These are phyloP conservation scores for Anhinga anhinga DNA, from an alignment of 2,113 vertebrate genomes.

Conservation along the genomic window DNA sequence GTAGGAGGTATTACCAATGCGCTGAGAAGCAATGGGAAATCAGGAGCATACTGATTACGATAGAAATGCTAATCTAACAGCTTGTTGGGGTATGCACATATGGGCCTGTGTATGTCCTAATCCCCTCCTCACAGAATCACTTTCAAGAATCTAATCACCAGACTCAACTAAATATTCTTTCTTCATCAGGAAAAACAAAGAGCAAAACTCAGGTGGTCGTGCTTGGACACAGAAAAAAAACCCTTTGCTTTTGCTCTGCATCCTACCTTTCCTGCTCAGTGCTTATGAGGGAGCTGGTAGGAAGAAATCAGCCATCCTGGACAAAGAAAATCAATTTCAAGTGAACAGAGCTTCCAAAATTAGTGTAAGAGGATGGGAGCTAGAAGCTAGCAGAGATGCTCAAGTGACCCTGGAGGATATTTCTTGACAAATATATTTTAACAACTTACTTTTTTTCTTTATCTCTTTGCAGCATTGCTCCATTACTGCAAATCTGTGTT, in stretches of 20 bases:
- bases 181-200: neutral
- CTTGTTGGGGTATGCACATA: neutral
- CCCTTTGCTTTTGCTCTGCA: neutral
- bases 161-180: neutral
- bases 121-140: neutral
- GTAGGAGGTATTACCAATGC: neutral
- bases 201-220: neutral
- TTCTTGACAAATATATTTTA: neutral
- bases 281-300: neutral
- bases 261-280: neutral
- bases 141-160: neutral
- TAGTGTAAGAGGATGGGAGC: neutral
- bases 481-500: neutral
- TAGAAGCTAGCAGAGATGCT: neutral
- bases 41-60: neutral
- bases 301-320: neutral
- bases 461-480: neutral
- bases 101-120: neutral
- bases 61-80: neutral
- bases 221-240: neutral
- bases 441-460: neutral
- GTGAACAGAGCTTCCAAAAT: neutral
- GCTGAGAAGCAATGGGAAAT: neutral
- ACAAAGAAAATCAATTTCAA: neutral
- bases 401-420: neutral